A percentile compares a stretch with the other conserved stretches of the same genome.
Evolutionary conservation across 2,113 vertebrate species (phyloP).

Genomic region (Antidorcas marsupialis): DNA sequence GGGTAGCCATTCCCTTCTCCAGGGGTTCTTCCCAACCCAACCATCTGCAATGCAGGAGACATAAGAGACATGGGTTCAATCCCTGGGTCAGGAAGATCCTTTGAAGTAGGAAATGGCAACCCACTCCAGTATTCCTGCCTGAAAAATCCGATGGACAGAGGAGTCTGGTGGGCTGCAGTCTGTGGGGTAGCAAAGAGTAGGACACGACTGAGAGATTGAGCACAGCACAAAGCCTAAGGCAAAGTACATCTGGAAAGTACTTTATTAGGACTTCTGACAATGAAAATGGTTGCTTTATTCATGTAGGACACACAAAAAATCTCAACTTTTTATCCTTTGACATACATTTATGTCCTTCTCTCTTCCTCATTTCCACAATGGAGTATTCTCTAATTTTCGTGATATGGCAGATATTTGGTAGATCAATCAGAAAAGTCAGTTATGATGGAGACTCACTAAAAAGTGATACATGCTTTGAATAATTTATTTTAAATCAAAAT

Average conservation of each 20-base stretch:
- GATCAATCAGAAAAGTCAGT: neutral
- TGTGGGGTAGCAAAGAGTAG: neutral
- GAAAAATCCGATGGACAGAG: neutral
- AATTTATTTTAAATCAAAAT: neutral
- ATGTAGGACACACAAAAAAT: neutral
- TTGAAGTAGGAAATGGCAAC: neutral
- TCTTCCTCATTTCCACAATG: neutral
- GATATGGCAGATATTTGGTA: neutral
- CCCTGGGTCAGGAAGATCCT: neutral
- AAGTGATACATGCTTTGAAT: neutral
- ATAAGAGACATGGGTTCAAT: neutral
- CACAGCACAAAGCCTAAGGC: neutral
- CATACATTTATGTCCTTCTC: neutral
- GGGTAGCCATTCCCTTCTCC: neutral
- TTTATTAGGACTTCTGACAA: neutral
- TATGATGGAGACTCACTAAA: neutral
- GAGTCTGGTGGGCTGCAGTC: neutral
- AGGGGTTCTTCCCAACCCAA: neutral
- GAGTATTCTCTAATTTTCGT: neutral
- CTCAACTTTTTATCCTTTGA: neutral
- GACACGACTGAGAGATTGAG: neutral
- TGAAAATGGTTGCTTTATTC: neutral
- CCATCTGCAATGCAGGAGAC: neutral
- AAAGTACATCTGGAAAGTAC: neutral
- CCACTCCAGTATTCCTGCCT: neutral